Base-by-base conservation (phyloP, 2,797 vertebrate genomes). In the Uromys caudimaculatus region DNA sequence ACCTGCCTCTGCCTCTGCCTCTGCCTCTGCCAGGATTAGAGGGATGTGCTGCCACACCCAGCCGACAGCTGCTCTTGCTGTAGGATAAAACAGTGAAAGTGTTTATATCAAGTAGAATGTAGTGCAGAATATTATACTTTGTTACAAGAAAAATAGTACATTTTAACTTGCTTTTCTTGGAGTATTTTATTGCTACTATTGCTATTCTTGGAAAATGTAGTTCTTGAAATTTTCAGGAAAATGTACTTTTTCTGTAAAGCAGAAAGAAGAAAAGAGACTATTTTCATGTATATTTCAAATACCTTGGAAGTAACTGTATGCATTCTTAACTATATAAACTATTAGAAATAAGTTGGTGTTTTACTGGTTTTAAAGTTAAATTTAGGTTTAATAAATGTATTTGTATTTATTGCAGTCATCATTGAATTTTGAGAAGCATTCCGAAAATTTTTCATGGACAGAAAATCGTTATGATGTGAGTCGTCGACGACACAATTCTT, bases 401-500 rank as follows among this genome's bases (percentile, higher is more conserved):
- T 94, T 75, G 0, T 83, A 44, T 96, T 24, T 94, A 97, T 98
- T 98, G 97, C 96, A 99, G 99, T 98, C 98, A 17, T 98, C 98
- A 16, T 21, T 98, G 97, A 98, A 97, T 95, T 98, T 98, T 92
- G 98, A 99, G 94, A 99, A 99, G 93, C 98, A 98, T 97, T 97
- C 98, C 96, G 98, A 99, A 97, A 98, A 98, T 71, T 97, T 98
- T 89, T 94, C 97, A 0, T 98, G 98, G 97, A 89, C 98, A 93
- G 98, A 99, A 86, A 98, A 98, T 98, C 97, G 95, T 96, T 98
- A 98, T 0, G 98, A 98, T 98, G 96, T 97, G 95, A 98, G 97
- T 97, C 97, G 97, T 91, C 98, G 99, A 95, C 98, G 98, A 89
- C 98, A 98, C 96, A 99, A 98, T 93, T 99, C 98, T 93, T 99